These are phyloP conservation scores for Araneus ventricosus DNA, from an alignment of 1,140 invertebrate genomes.

Conservation along the genomic window DNA sequence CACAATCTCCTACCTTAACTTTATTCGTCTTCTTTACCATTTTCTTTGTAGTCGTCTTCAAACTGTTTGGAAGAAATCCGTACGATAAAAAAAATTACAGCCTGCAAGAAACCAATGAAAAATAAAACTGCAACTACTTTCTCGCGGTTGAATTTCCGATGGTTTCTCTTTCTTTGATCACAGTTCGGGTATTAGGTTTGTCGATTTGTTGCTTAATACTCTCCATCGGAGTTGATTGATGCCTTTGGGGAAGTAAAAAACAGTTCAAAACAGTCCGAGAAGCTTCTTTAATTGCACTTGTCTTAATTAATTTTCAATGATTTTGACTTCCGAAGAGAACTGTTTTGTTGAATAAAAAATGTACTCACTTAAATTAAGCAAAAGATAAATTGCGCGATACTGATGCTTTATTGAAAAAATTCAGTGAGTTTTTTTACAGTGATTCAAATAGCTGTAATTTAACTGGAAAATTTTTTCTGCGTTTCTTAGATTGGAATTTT, in stretches of 20 bases:
- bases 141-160: constrained; percentile 44
- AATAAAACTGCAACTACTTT: constrained; percentile 22
- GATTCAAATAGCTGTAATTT: too few relatives aligned
- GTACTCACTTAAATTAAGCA: too few relatives aligned
- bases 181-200: constrained; percentile 20
- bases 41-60: background rate
- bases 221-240: background rate
- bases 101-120: background rate
- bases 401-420: too few relatives aligned
- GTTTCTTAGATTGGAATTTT: too few relatives aligned
- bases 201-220: constrained; percentile 10
- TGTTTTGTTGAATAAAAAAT: too few relatives aligned
- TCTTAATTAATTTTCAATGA: constrained; percentile 27
- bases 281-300: background rate
- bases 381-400: too few relatives aligned
- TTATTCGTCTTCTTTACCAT: constrained; percentile 12
- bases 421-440: too few relatives aligned
- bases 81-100: background rate
- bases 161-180: constrained; percentile 38
- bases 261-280: background rate
- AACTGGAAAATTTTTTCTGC: too few relatives aligned
- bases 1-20: too few relatives aligned
- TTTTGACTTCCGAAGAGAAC: background rate
- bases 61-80: constrained; percentile 23
- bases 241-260: background rate